A percentile compares a stretch with the other conserved stretches of the same genome.
Conservation (phyloP, 2,888 invertebrate species). For the Trilocha varians region DNA sequence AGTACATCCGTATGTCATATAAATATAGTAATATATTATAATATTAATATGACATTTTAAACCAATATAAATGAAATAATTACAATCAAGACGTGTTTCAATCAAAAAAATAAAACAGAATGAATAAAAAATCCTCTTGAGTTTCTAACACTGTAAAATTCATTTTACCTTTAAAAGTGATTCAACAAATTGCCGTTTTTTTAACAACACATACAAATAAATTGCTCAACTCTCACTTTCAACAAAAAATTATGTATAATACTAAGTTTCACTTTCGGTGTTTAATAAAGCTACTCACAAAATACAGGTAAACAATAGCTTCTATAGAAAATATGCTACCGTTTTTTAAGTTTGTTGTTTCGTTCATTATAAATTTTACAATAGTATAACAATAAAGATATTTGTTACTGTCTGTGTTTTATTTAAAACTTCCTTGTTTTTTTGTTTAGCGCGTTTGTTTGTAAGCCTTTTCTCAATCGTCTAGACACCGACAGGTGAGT, state of each 20-base stretch:
- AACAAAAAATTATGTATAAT: slow-evolving; percentile 38
- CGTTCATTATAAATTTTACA: slow-evolving; percentile 9
- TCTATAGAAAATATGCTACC: slow-evolving; percentile 19
- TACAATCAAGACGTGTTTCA: no score
- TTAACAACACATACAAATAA: not conserved
- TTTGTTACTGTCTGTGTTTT: not conserved
- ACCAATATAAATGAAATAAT: no score
- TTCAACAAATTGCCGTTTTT: no score
- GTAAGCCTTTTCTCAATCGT: no score
- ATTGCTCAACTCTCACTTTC: slow-evolving; percentile 47
- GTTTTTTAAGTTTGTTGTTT: slow-evolving; percentile 18
- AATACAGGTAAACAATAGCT: slow-evolving; percentile 32
- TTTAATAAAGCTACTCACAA: slow-evolving; percentile 32
- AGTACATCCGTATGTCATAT: no score
- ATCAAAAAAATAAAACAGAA: no score
- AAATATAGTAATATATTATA: no score
- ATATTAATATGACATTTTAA: no score
- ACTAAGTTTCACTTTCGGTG: slow-evolving; percentile 43
- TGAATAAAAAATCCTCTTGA: no score
- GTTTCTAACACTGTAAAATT: no score
- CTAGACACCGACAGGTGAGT: no score
- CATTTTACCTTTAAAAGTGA: no score
- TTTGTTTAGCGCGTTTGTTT: not conserved
- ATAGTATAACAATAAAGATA: slow-evolving; percentile 1
- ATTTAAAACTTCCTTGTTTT: not conserved